Evolutionary conservation across 2,113 vertebrate genomes (phyloP).

Genomic region (Cottus gobio): DNA sequence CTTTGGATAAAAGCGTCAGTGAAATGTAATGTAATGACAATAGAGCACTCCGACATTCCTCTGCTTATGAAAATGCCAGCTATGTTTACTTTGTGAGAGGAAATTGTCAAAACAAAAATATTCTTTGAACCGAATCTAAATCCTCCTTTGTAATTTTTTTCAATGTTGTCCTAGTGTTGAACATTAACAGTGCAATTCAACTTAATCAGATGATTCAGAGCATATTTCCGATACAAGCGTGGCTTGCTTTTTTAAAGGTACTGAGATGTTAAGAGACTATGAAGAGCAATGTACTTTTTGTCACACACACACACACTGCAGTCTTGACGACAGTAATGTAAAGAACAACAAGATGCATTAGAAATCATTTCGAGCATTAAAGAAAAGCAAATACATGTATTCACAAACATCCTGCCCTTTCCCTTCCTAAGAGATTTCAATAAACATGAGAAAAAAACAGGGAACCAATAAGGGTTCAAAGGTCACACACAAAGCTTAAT

Average conservation of each 20-base stretch:
- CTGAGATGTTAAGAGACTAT: conserved; percentile 6
- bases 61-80: conserved; percentile 43
- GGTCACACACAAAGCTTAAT: conserved; percentile 51
- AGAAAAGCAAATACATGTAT: conserved; percentile 14
- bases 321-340: too few species aligned
- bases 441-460: conserved; percentile 30
- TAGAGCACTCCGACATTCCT: conserved; percentile 45
- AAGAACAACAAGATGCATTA: conserved; percentile 32
- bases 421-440: conserved; percentile 43
- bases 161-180: not conserved
- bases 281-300: not conserved
- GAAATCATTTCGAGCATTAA: conserved; percentile 24
- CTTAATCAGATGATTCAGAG: not conserved
- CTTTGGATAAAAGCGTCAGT: too few species aligned
- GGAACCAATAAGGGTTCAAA: conserved; percentile 51
- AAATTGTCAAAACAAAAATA: conserved; percentile 32
- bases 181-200: not conserved
- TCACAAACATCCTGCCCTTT: conserved; percentile 35
- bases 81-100: conserved; percentile 36
- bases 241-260: conserved; percentile 14
- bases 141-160: not conserved
- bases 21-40: too few species aligned
- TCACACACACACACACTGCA: not conserved
- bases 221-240: not conserved
- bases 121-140: not conserved